Evolutionary conservation across 1,140 invertebrate species (phyloP), one percentile per base, ranked within the genome.

Genomic region (Drosophila sp.): DNA sequence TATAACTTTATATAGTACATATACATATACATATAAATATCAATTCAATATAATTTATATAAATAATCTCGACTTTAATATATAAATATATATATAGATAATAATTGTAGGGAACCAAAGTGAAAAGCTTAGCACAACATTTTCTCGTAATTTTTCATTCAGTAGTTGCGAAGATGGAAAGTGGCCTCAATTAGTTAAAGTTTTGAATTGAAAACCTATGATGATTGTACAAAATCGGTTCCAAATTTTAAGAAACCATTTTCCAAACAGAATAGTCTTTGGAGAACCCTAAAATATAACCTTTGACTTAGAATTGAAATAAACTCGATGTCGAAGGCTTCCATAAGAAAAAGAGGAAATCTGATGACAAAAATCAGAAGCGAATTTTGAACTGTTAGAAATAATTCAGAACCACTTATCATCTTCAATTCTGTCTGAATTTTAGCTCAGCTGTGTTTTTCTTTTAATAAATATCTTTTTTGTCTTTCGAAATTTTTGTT

Each of bases 81-180:
- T 79, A 70, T 79, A 85, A 66, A 69, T 70, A 60, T 67, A 60
- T 67, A 69, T 60, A 65, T 68, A 70, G 72, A 69, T 84, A 61
- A 56, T 60, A 44, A 60, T 50, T 72, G 32, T 74, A 79, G 64
- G 69, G 65, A 89, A 86, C 70, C 44, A 80, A 77, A 75, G 27
- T 75, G 60, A 78, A 79, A 89, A 89, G 84, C 84, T 83, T 87
- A 72, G 76, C 74, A 87, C 80, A 87, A 82, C 66, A 76, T 70
- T 79, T 73, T 70, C 58, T 32, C 56, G 55, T 65, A 25, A 8
- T 62, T 35, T 60, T 60, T 38, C 38, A 64, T 57, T 60, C 41
- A 60, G 60, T 35, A 62, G 68, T 27, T 40, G 8, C 30, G 40
- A 33, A 66, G 58, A n/a, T 69, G 40, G 6, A 25, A 33, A 63